phyloP scores from a whole-genome alignment of 2,113 vertebrate genomes.

The Chaetodon trifascialis region DNA sequence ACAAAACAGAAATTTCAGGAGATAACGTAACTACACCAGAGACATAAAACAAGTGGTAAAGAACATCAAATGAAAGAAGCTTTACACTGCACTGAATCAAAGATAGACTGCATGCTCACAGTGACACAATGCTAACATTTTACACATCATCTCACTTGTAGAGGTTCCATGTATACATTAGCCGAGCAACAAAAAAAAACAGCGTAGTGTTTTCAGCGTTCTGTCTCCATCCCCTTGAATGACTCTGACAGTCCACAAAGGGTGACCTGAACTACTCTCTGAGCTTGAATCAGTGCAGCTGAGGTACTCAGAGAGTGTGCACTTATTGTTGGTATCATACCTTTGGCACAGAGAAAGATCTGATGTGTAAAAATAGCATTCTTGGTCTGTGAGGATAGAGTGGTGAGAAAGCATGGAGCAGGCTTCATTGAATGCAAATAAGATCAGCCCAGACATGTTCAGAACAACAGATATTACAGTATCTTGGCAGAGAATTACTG shows the following conservation, averaged over 20 bases:
- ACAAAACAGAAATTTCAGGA: too few species aligned
- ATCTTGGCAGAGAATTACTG: not conserved
- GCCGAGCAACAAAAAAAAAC: not conserved
- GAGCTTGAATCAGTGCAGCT: not conserved
- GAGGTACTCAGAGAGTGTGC: not conserved
- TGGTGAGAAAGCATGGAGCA: not conserved
- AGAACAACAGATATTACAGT: not conserved
- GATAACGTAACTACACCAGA: too few species aligned
- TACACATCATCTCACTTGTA: not conserved
- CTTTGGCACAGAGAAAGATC: conserved; percentile 8
- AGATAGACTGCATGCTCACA: too few species aligned
- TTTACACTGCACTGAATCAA: too few species aligned
- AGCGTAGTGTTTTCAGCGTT: not conserved
- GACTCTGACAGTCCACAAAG: not conserved
- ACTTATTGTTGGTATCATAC: conserved; percentile 15
- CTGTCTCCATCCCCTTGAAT: not conserved
- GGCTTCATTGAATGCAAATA: not conserved
- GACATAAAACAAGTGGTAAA: too few species aligned
- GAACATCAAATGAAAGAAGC: too few species aligned
- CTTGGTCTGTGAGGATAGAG: not conserved
- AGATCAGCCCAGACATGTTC: not conserved
- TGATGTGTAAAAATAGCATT: not conserved
- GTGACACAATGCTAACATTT: too few species aligned
- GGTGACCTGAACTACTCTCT: not conserved
- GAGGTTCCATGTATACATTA: not conserved